Conservation (phyloP, 2,888 invertebrate species). For the Zaprionus bogoriensis region DNA sequence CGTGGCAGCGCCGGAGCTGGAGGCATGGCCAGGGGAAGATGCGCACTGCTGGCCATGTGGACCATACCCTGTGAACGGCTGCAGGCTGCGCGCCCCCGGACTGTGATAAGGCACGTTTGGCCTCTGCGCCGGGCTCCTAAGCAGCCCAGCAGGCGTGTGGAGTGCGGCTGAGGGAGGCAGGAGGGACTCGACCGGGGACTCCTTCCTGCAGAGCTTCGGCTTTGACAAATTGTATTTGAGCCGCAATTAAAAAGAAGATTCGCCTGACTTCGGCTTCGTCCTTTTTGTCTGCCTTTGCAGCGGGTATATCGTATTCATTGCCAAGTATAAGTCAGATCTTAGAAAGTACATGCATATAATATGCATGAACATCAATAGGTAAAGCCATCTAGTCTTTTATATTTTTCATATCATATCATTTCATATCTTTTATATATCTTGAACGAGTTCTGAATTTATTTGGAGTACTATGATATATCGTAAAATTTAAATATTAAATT, state of each 20-base stretch:
- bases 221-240: slow-evolving; percentile 59
- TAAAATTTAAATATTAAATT: too few relatives aligned
- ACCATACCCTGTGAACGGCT: slow-evolving; percentile 38
- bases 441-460: too few relatives aligned
- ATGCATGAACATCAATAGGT: too few relatives aligned
- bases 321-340: too few relatives aligned
- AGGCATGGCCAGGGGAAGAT: neutral
- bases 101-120: slow-evolving; percentile 62
- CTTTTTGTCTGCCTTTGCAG: too few relatives aligned
- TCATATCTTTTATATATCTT: too few relatives aligned
- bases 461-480: too few relatives aligned
- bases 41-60: slow-evolving; percentile 31
- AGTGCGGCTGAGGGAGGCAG: neutral
- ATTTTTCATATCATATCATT: too few relatives aligned
- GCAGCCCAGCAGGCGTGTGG: neutral
- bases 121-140: neutral
- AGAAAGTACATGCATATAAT: too few relatives aligned
- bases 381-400: too few relatives aligned
- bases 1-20: neutral
- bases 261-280: too few relatives aligned
- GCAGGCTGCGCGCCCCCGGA: slow-evolving; percentile 45
- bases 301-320: too few relatives aligned
- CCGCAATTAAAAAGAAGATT: slow-evolving; percentile 45
- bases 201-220: slow-evolving; percentile 15
- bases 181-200: neutral